Base-by-base conservation (phyloP, 2,888 invertebrate genomes). In the Melangyna quadrimaculata region DNA sequence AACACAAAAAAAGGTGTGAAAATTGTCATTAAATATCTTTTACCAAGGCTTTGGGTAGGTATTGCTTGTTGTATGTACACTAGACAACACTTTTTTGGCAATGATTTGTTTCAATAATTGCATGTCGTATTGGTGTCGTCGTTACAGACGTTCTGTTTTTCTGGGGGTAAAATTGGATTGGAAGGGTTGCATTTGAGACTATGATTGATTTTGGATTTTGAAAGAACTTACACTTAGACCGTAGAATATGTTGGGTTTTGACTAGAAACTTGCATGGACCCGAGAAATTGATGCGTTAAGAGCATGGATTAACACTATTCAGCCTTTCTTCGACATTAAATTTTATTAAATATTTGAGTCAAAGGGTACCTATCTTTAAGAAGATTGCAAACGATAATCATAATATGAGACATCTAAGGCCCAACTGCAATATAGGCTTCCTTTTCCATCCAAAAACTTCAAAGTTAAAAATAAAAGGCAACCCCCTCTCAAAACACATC, bases 1-100 rank as follows among this genome's bases (percentile, higher is more conserved):
- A 32, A 65, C 43, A 43, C 61, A n/a, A n/a, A 70, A 65, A 74
- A 81, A 71, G 75, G 80, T 75, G 75, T 75, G 40, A 70, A 81
- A 81, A 81, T 81, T 81, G 75, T 57, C 75, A 75, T 75, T 75
- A 81, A 69, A 80, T 59, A 45, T 48, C 65, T 59, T 67, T 45
- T 65, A 65, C 65, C 14, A 19, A 65, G 72, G 48, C 37, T 72
- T 53, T 51, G 45, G 24, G 10, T 12, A 8, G 12, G 10, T 29
- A 22, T 24, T 37, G n/a, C 40, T 61, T 43, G 37, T 43, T 61
- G 40, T 27, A 27, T 61, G 40, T 27, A 27, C 61, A 40, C 40
- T 61, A n/a, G n/a, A 40, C 40, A 61, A 43, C 9, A 48, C 61
- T 59, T 32, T 24, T 19, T 29, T 29, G 37, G 61, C 51, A 61